Conservation (phyloP, 2,888 invertebrate genomes). For the Octonoba sinensis region DNA sequence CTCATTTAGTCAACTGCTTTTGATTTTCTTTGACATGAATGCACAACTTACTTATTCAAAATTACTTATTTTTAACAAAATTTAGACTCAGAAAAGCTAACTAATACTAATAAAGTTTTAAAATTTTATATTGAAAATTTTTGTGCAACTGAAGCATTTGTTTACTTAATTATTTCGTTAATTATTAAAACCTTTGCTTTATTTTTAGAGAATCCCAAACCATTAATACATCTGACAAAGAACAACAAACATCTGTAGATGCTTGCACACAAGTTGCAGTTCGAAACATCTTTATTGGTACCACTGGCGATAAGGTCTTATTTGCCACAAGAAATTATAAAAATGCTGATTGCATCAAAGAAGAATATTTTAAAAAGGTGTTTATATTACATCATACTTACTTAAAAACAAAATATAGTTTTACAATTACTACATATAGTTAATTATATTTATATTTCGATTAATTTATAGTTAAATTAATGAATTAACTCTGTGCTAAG, state of each 20-base stretch:
- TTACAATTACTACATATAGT: background rate
- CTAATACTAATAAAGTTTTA: too few relatives aligned
- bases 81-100: too few relatives aligned
- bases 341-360: conserved; percentile 31
- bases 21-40: too few relatives aligned
- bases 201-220: conserved; percentile 49
- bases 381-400: background rate
- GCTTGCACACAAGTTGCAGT: conserved; percentile 46
- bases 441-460: background rate
- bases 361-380: conserved; percentile 28
- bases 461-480: background rate
- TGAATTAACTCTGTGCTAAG: background rate
- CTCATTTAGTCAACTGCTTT: too few relatives aligned
- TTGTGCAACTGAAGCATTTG: background rate
- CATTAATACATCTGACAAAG: conserved; percentile 19
- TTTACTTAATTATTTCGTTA: background rate
- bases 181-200: background rate
- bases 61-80: too few relatives aligned
- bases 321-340: conserved; percentile 7
- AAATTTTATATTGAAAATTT: too few relatives aligned
- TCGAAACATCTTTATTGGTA: conserved; percentile 25
- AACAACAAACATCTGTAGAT: conserved; percentile 48
- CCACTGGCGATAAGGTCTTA: conserved; percentile 15
- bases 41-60: too few relatives aligned
- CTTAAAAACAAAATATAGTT: background rate